Evolutionary conservation across 1,140 invertebrate genomes (phyloP).

Genomic region (Teleopsis dalmanni): DNA sequence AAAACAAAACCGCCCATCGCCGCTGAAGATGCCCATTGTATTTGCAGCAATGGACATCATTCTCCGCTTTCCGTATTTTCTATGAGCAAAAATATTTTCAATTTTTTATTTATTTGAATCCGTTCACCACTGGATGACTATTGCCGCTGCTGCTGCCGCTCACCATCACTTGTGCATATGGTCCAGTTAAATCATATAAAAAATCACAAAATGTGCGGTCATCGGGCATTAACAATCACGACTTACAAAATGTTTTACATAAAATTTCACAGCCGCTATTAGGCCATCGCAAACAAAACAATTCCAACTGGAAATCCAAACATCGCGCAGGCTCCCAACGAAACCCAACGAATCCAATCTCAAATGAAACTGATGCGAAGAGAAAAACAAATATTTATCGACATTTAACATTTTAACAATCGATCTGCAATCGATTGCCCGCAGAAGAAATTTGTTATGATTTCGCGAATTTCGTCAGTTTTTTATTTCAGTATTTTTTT

Average conservation of each 20-base stretch:
- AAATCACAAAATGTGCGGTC: background rate
- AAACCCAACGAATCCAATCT: background rate
- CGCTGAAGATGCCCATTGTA: conserved; percentile 11
- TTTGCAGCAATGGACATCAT: conserved; percentile 9
- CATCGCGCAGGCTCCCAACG: background rate
- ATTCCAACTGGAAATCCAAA: too few species aligned
- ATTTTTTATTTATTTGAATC: background rate
- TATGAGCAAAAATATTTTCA: background rate
- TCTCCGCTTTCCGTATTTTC: conserved; percentile 4
- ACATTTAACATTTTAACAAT: too few species aligned
- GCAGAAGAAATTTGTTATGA: too few species aligned
- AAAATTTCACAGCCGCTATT: conserved; percentile 9
- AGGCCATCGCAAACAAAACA: too few species aligned
- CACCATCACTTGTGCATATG: background rate
- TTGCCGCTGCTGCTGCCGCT: background rate
- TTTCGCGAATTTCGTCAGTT: too few species aligned
- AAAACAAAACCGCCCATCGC: conserved; percentile 11
- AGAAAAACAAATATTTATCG: background rate
- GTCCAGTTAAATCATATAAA: conserved; percentile 11
- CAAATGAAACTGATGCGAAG: background rate
- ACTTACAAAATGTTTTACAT: conserved; percentile 10
- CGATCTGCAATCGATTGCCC: too few species aligned
- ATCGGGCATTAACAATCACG: conserved; percentile 1
- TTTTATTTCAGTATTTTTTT: too few species aligned
- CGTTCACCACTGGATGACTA: background rate